Base-by-base conservation (phyloP, 2,888 invertebrate species). In the Eumerus sabulonum region DNA sequence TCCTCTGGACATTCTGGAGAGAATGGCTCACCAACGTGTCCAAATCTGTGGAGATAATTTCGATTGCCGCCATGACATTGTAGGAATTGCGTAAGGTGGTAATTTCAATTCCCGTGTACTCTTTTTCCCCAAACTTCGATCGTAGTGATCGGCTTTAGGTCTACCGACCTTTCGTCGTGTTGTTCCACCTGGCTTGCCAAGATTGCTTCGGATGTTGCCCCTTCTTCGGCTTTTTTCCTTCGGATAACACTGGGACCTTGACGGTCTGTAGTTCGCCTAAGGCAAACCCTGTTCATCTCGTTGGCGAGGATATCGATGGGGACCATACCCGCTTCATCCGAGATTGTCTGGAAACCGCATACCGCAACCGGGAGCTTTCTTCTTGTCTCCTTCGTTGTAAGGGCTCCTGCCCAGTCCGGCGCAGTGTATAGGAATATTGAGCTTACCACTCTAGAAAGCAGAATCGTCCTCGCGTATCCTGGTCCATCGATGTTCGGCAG, bases 31-130 rank as follows among this genome's bases (percentile, higher is more conserved):
- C 27, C 16, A 9, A 18, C 19, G 48, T 48, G 19, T 11, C 48
- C 48, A 48, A 48, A 48, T 18, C 18, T 13, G 48, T 48, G 19
- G 4, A 19, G 48, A n/a, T 48, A 48, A 11, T 19, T 48, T 2
- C n/a, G 18, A 19, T 18, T 19, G 13, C 18, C 12, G 14, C 1
- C n/a, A 18, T 12, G 19, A n/a, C 7, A 1, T n/a, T 17, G 16
- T 16, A 45, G 16, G 45, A 45, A 45, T 1, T 17, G 45, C 11
- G 45, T 16, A 17, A 45, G 9, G 17, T 45, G 4, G 16, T 45
- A 45, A 12, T 17, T 45, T 2, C 45, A 45, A 11, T 45, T 9
- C 1, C 14, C 45, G 11, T 45, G 45, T 11, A 11, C 16, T 11
- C 45, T 14, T 16, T 17, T 5, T 45, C 14, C 17, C 45, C 45